Conservation (phyloP, 2,113 vertebrate species). For the Psophia crepitans region DNA sequence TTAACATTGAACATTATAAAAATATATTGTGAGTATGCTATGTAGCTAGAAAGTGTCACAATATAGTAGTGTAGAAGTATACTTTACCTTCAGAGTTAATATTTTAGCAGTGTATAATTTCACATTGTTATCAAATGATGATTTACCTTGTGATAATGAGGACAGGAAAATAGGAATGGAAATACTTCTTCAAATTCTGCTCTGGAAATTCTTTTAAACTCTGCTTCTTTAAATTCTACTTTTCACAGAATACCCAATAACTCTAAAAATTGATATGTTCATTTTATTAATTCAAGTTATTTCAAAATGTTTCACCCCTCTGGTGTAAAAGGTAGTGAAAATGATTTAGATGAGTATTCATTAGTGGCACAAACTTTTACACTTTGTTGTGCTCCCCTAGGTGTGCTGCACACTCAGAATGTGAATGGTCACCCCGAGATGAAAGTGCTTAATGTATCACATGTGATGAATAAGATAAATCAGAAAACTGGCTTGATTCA, state of each 20-base stretch:
- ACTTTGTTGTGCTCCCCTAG: neutral
- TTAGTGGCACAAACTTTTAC: neutral
- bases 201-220: neutral
- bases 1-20: neutral
- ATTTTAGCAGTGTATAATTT: neutral
- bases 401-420: neutral
- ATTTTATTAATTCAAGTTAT: neutral
- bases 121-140: neutral
- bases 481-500: neutral
- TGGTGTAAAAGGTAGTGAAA: neutral
- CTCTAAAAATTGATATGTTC: neutral
- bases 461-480: neutral
- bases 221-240: neutral
- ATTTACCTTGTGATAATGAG: neutral
- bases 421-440: neutral
- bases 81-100: neutral
- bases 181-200: neutral
- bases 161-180: neutral
- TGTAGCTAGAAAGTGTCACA: neutral
- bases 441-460: neutral
- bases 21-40: neutral
- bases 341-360: neutral
- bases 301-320: neutral
- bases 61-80: neutral
- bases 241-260: neutral